These are phyloP conservation scores for Botia almorhae DNA, from an alignment of 2,797 vertebrate genomes.

Conservation along the genomic window DNA sequence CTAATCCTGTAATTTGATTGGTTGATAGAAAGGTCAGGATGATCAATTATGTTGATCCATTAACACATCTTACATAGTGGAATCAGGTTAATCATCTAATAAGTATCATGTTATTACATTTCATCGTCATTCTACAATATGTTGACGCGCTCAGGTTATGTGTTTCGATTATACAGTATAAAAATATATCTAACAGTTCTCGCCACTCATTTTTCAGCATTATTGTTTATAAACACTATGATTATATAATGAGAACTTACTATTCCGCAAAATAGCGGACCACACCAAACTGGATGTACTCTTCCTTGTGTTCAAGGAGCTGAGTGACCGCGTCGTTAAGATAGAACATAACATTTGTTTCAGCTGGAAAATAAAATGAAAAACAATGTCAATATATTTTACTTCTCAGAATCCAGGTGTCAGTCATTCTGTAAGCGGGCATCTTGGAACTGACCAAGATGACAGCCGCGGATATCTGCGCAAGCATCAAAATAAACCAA, in stretches of 20 bases:
- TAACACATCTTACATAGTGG: no score
- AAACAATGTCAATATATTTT: neutral
- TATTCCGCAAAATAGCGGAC: conserved; percentile 95
- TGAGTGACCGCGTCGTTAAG: conserved; percentile 91
- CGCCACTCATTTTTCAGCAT: no score
- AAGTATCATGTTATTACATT: no score
- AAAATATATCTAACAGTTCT: no score
- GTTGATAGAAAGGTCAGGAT: no score
- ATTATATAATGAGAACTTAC: conserved; percentile 70
- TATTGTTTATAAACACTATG: neutral
- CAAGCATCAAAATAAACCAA: neutral
- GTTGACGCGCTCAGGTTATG: no score
- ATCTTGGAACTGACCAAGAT: neutral
- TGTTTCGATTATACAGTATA: no score
- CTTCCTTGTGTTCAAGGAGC: conserved; percentile 90
- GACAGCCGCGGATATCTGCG: neutral
- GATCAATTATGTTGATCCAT: no score
- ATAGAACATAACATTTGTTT: conserved; percentile 89
- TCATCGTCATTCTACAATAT: no score
- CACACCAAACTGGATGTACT: conserved; percentile 89
- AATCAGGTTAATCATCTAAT: no score
- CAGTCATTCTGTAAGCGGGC: conserved; percentile 12
- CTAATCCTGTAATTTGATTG: no score
- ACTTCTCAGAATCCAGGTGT: neutral
- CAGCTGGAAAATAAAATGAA: conserved; percentile 73